Evolutionary conservation across 2,797 vertebrate genomes (phyloP), one percentile per base, ranked within the genome.

Genomic region (Dendrocincla fuliginosa): DNA sequence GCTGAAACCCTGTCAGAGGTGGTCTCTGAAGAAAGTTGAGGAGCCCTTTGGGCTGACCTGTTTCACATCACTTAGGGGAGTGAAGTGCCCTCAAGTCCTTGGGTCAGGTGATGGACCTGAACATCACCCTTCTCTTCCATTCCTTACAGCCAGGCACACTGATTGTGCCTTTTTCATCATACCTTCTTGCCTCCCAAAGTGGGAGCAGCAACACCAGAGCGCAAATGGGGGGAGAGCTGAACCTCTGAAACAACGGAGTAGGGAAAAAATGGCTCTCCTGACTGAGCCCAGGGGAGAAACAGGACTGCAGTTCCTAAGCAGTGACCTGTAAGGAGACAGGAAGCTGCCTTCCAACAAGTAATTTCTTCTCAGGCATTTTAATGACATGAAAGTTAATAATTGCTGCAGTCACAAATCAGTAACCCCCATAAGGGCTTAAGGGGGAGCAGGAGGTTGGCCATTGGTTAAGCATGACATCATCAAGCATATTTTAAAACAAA

Each of bases 291-390:
- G 30, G 37, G 46, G 53, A 71, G 37, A 57, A 18, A 55, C 20
- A 76, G 61, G 42, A 76, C 49, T 3, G 1, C 52, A 77, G 19
- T 28, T 82, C 35, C 67, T 61, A 28, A 76, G 44, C 56, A 77
- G 24, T 0, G 2, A 85, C 60, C 56, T 61, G 24, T 55, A 39
- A 37, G 49, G 46, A 90, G 49, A 27, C 60, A 85, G 71, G 33
- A 73, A 79, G 49, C 90, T 87, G 78, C 78, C 33, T 84, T 56
- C 64, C 92, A 89, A 74, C 9, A 89, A 81, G 50, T 33, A 2
- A 87, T 78, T 90, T 92, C 86, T 95, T 30, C 64, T 85, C 61
- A 87, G 73, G n/a, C 24, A 61, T 90, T 85, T 90, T 93, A 92
- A 93, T 64, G 37, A 80, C 78, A 71, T 82, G 53, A 42, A 94